Base-by-base conservation (phyloP, 2,113 vertebrate genomes). In the Toxostoma redivivum region DNA sequence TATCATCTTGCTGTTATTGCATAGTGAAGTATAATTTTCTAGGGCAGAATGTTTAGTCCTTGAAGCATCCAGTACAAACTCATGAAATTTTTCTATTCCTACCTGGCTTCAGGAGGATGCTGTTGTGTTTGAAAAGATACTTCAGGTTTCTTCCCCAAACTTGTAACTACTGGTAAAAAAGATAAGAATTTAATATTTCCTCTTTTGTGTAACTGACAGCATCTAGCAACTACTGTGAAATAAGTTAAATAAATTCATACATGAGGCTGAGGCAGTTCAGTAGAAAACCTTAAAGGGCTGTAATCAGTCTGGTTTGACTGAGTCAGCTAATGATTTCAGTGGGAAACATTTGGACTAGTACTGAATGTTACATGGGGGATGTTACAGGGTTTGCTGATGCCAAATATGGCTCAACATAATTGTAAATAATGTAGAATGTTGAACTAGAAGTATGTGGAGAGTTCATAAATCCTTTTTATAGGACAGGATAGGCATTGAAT, bases 71-170 rank as follows among this genome's bases (percentile, higher is more conserved):
- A 65, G 61, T 65, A 57, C 18, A 71, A 78, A 47, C 14, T 50
- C 28, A 53, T 57, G 2, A 60, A 78, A 72, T 94, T 81, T 38
- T 78, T 81, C 7, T 18, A 47, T 89, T 93, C 95, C 45, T 96
- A 97, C 96, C 96, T 94, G 83, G 37, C 23, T 87, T 91, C 81
- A 82, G 70, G 42, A 80, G 56, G 30, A 70, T 87, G 70, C 35
- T 81, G 40, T 42, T 92, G 77, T 77, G 50, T 42, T 94, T 15
- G 65, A 88, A 76, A 80, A 77, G 54, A 2, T 71, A 35, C 40
- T 87, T 87, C 91, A 37, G 40, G 24, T 62, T 85, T 86, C 70
- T 74, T 92, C 23, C 17, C 31, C 25, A 62, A n/a, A 51, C 51
- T 70, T 91, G 77, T 42, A 76, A n/a, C 72, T 88, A n/a, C 66